phyloP scores from a whole-genome alignment of 1,140 invertebrate species.

The Brachionus plicatilis region DNA sequence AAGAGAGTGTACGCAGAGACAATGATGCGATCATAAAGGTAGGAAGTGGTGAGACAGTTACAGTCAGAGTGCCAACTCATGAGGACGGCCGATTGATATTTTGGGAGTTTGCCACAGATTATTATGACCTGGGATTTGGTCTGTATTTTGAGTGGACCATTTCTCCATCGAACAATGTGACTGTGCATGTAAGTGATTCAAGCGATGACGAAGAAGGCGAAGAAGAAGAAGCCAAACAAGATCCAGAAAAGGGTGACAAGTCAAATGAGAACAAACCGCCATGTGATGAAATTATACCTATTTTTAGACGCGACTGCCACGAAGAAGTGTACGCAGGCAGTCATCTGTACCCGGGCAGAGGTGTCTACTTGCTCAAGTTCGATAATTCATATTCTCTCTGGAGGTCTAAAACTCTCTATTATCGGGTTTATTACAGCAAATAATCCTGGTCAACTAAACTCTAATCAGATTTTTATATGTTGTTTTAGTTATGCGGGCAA shows the following conservation, averaged over 20 bases:
- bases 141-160: slow-evolving; percentile 96
- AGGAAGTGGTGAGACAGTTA: slow-evolving; percentile 93
- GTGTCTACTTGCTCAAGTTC: slow-evolving; percentile 96
- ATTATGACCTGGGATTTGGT: slow-evolving; percentile 96
- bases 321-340: slow-evolving; percentile 93
- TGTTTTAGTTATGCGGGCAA: background rate
- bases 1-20: slow-evolving; percentile 65
- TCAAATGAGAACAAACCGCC: slow-evolving; percentile 58
- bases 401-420: slow-evolving; percentile 97
- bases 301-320: slow-evolving; percentile 90
- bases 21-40: slow-evolving; percentile 88
- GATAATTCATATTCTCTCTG: slow-evolving; percentile 98
- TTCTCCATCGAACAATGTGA: slow-evolving; percentile 64
- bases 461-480: background rate
- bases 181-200: slow-evolving; percentile 80
- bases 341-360: slow-evolving; percentile 85
- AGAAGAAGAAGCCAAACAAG: slow-evolving; percentile 41
- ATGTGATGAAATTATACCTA: slow-evolving; percentile 75
- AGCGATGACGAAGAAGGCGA: slow-evolving; percentile 69
- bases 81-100: slow-evolving; percentile 86
- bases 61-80: slow-evolving; percentile 93
- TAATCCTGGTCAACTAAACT: background rate
- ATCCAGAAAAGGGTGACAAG: slow-evolving; percentile 47
- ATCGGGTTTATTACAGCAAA: slow-evolving; percentile 40
- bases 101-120: slow-evolving; percentile 99